Conservation (phyloP, 2,888 invertebrate genomes). For the Junonia oenone region DNA sequence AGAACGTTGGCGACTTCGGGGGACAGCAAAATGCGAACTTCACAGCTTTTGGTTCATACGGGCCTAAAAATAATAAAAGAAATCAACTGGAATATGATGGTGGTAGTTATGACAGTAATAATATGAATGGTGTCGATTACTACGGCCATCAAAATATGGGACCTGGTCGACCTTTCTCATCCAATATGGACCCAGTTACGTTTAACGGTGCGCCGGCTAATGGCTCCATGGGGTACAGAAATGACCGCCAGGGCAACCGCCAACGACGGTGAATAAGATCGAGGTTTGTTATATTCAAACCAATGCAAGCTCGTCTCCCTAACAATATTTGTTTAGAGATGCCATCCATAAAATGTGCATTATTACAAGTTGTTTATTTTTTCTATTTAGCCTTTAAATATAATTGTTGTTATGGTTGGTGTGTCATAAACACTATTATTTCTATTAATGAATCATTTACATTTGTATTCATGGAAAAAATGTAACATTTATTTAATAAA, state of each 20-base stretch:
- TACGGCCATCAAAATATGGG: slow-evolving; percentile 58
- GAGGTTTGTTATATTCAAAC: slow-evolving; percentile 77
- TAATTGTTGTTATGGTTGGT: slow-evolving; percentile 11
- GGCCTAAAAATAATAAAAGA: slow-evolving; percentile 50
- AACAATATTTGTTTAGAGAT: slow-evolving; percentile 34
- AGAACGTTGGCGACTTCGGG: slow-evolving; percentile 47
- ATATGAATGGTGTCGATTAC: slow-evolving; percentile 46
- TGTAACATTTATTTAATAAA: neutral
- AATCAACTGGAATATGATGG: slow-evolving; percentile 40
- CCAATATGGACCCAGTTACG: slow-evolving; percentile 47
- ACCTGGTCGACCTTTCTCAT: slow-evolving; percentile 54
- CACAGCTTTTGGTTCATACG: slow-evolving; percentile 70
- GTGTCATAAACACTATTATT: slow-evolving; percentile 12
- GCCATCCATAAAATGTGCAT: slow-evolving; percentile 27
- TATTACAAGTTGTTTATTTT: neutral
- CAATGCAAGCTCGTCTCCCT: slow-evolving; percentile 66
- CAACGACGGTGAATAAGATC: slow-evolving; percentile 65
- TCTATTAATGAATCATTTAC: slow-evolving; percentile 3
- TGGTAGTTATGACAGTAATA: slow-evolving; percentile 42
- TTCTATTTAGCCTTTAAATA: neutral
- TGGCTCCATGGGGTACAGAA: slow-evolving; percentile 74
- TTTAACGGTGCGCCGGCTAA: slow-evolving; percentile 57
- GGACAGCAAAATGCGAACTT: slow-evolving; percentile 65
- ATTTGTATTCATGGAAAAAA: neutral
- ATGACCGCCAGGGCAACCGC: slow-evolving; percentile 76